Evolutionary conservation across 1,140 invertebrate genomes (phyloP).

Genomic region (Bombus huntii): DNA sequence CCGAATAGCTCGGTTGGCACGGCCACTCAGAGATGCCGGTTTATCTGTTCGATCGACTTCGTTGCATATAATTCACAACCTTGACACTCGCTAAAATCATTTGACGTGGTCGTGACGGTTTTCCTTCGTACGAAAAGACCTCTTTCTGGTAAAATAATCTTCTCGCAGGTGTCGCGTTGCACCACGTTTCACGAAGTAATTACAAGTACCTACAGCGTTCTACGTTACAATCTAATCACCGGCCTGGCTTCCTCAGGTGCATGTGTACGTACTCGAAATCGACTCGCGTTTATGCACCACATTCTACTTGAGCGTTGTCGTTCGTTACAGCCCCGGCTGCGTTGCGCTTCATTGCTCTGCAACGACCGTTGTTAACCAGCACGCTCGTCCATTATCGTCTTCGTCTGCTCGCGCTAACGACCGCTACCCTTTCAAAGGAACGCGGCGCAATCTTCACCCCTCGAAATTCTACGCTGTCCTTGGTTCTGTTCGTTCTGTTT

Average conservation of each 20-base stretch:
- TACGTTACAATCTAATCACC: not conserved
- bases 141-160: not conserved
- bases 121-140: not conserved
- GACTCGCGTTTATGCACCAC: conserved; percentile 2
- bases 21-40: not conserved
- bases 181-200: not conserved
- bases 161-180: not conserved
- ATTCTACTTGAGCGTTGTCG: not conserved
- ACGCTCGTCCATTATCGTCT: conserved; percentile 33
- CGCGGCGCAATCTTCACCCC: not conserved
- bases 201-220: not conserved
- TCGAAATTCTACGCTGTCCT: not conserved
- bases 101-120: not conserved
- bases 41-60: not conserved
- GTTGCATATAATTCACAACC: not conserved
- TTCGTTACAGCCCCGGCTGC: not conserved
- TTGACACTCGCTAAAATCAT: not conserved
- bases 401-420: conserved; percentile 18
- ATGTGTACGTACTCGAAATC: not conserved
- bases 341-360: conserved; percentile 19
- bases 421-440: conserved; percentile 6
- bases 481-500: not conserved
- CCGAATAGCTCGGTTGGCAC: conserved; percentile 1
- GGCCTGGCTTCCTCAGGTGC: not conserved
- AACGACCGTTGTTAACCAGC: conserved; percentile 14